These are phyloP conservation scores for Argyrosomus japonicus DNA, from an alignment of 2,113 vertebrate genomes.

Conservation along the genomic window DNA sequence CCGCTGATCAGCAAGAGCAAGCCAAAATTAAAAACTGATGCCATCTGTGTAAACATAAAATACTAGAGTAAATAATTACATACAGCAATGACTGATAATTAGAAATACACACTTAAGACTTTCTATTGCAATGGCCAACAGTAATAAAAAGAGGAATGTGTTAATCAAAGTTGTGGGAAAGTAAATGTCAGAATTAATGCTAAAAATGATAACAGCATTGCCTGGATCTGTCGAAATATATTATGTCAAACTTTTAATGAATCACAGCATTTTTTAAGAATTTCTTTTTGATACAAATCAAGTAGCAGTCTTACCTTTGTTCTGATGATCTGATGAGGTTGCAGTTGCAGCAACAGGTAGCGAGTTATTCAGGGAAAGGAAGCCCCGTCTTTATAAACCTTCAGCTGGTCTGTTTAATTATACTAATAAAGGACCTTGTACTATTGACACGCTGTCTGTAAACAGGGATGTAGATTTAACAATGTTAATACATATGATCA, in stretches of 20 bases:
- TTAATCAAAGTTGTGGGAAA: too few relatives aligned
- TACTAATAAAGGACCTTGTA: not conserved
- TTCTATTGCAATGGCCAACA: too few relatives aligned
- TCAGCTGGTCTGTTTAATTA: constrained; percentile 24
- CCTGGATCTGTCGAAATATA: too few relatives aligned
- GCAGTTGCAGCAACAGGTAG: not conserved
- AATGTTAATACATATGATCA: not conserved
- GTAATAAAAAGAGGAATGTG: too few relatives aligned
- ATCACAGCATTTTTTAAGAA: too few relatives aligned
- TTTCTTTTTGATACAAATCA: too few relatives aligned
- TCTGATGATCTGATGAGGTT: constrained; percentile 9
- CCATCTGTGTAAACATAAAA: not conserved
- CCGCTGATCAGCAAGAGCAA: not conserved
- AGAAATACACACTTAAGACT: too few relatives aligned
- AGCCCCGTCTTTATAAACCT: not conserved
- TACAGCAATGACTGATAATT: too few relatives aligned
- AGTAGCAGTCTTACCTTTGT: too few relatives aligned
- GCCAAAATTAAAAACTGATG: not conserved
- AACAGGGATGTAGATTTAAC: not conserved
- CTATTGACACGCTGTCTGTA: not conserved
- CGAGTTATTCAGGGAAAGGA: not conserved
- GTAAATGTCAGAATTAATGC: too few relatives aligned
- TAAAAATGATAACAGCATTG: too few relatives aligned
- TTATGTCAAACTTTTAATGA: too few relatives aligned
- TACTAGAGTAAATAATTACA: not conserved